phyloP scores from a whole-genome alignment of 2,888 invertebrate species.

The Epinotia nisella region DNA sequence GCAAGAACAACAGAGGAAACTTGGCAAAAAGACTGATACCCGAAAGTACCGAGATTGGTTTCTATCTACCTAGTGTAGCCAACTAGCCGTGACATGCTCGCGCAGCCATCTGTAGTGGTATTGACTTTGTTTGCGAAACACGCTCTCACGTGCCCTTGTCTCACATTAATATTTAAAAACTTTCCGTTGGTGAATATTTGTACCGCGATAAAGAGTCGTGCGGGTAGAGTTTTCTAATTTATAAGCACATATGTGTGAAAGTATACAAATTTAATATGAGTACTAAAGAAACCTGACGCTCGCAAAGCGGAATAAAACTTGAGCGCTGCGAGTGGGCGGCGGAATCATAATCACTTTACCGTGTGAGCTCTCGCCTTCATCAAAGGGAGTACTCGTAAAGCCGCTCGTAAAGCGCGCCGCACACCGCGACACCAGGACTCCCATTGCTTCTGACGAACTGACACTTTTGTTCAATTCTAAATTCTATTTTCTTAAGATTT shows the following conservation, averaged over 20 bases:
- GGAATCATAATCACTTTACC: constrained; percentile 23
- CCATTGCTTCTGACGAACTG: not conserved
- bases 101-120: not conserved
- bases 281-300: not conserved
- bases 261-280: not conserved
- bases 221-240: not conserved
- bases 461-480: not conserved
- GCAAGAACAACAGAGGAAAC: not conserved
- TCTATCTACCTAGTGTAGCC: not conserved
- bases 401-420: constrained; percentile 5
- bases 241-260: not conserved
- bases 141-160: too few species aligned
- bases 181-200: not conserved
- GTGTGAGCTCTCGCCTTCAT: constrained; percentile 13
- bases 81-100: not conserved
- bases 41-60: not conserved
- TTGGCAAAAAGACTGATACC: not conserved
- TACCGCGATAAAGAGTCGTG: not conserved
- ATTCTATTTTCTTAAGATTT: not conserved
- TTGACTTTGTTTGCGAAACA: not conserved
- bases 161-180: not conserved
- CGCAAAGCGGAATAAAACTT: constrained; percentile 6
- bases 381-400: constrained; percentile 8
- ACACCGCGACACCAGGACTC: not conserved
- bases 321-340: not conserved